Evolutionary conservation across 2,888 invertebrate species (phyloP).

Genomic region (Drosophila hawaiiensis): DNA sequence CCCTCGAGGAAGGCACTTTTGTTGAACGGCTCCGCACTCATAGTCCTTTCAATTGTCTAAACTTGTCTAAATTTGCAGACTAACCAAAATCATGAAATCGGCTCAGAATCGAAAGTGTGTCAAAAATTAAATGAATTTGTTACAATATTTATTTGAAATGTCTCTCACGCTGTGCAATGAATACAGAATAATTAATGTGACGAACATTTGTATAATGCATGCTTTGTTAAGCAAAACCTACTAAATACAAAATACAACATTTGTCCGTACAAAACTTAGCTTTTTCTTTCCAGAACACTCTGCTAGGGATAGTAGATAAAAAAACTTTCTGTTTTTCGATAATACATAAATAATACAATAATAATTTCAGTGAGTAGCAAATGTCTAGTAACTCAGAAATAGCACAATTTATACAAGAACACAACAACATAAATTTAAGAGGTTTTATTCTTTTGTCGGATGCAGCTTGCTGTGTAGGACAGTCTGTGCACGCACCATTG

Average conservation of each 20-base stretch:
- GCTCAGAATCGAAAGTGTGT: background rate
- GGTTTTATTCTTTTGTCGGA: background rate
- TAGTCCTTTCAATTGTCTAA: conserved; percentile 12
- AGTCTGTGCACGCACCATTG: background rate
- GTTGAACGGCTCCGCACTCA: conserved; percentile 51
- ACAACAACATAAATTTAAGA: background rate
- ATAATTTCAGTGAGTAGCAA: background rate
- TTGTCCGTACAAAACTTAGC: background rate
- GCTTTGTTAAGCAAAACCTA: conserved; percentile 8
- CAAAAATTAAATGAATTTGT: conserved; percentile 14
- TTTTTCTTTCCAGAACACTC: background rate
- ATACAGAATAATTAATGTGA: conserved; percentile 5
- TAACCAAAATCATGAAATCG: conserved; percentile 16
- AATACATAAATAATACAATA: background rate
- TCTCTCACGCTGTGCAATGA: conserved; percentile 2
- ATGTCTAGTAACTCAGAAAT: background rate
- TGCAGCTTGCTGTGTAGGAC: background rate
- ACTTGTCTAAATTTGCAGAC: conserved; percentile 34
- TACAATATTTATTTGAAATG: background rate
- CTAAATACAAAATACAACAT: background rate
- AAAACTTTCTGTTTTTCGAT: background rate
- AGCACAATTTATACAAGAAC: background rate
- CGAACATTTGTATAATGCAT: too few species aligned
- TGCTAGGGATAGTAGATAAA: background rate
- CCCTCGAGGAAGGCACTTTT: conserved; percentile 70